Conservation (phyloP, 2,113 vertebrate species). For the Istiophorus platypterus region DNA sequence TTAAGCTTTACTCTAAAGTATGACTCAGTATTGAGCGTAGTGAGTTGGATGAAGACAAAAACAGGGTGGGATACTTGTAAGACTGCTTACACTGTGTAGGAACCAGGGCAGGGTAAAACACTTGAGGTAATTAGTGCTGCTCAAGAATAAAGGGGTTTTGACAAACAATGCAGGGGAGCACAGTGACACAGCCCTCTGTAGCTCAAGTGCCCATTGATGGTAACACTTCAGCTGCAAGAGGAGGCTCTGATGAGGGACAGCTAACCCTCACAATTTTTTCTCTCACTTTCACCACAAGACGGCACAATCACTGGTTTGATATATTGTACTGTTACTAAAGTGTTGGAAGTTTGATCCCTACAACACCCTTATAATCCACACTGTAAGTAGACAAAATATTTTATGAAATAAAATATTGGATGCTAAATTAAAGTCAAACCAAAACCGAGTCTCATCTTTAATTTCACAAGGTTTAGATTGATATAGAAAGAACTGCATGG, state of each 20-base stretch:
- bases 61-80: slow-evolving; percentile 6
- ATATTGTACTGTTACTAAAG: slow-evolving; percentile 2
- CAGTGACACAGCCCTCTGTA: slow-evolving; percentile 45
- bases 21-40: neutral
- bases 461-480: no score
- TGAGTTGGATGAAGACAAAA: slow-evolving; percentile 14
- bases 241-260: slow-evolving; percentile 45
- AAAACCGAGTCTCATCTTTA: no score
- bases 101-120: slow-evolving; percentile 32
- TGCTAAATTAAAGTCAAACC: no score
- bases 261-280: slow-evolving; percentile 10
- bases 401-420: no score
- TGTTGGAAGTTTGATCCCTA: neutral
- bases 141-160: slow-evolving; percentile 48
- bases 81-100: slow-evolving; percentile 18
- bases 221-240: slow-evolving; percentile 61
- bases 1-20: no score
- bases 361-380: neutral
- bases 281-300: slow-evolving; percentile 30
- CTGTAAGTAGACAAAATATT: no score
- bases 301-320: slow-evolving; percentile 14
- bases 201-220: slow-evolving; percentile 60
- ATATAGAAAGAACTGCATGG: no score
- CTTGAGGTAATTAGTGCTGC: slow-evolving; percentile 47
- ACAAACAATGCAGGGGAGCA: slow-evolving; percentile 40